phyloP scores from a whole-genome alignment of 1,140 invertebrate genomes.

The Pararge aegeria region DNA sequence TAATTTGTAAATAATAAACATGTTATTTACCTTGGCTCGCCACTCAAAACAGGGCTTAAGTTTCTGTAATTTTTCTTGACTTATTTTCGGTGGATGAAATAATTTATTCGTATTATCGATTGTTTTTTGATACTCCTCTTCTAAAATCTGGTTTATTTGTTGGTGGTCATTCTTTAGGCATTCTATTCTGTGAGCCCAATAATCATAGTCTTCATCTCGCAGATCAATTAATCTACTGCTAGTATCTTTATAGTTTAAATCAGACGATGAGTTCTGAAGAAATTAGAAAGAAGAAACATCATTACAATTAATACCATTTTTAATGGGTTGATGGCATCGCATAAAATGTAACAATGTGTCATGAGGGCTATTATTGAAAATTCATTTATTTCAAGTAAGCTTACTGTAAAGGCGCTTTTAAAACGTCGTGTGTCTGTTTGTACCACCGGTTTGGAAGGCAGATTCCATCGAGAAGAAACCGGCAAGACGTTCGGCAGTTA shows the following conservation, averaged over 20 bases:
- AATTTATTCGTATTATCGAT: conserved; percentile 49
- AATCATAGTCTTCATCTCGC: conserved; percentile 50
- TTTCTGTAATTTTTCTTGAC: conserved; percentile 53
- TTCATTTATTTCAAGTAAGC: no score
- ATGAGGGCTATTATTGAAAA: no score
- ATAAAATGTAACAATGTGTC: no score
- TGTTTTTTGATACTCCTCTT: conserved; percentile 59
- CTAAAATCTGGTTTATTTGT: conserved; percentile 63
- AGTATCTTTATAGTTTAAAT: conserved; percentile 39
- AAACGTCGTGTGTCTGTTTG: no score
- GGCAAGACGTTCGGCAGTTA: no score
- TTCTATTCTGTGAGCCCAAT: conserved; percentile 63
- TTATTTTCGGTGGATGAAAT: conserved; percentile 40
- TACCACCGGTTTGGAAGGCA: no score
- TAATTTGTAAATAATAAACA: no score
- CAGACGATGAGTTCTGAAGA: conserved; percentile 41
- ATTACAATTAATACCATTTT: background rate
- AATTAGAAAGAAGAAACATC: no score
- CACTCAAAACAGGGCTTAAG: conserved; percentile 62
- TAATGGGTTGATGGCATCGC: background rate
- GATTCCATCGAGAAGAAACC: no score
- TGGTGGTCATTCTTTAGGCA: conserved; percentile 61
- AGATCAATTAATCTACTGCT: conserved; percentile 29
- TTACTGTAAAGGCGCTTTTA: no score
- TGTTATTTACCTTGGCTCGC: conserved; percentile 60